Conservation (phyloP, 1,140 invertebrate genomes). For the Scaptomyza graminum region DNA sequence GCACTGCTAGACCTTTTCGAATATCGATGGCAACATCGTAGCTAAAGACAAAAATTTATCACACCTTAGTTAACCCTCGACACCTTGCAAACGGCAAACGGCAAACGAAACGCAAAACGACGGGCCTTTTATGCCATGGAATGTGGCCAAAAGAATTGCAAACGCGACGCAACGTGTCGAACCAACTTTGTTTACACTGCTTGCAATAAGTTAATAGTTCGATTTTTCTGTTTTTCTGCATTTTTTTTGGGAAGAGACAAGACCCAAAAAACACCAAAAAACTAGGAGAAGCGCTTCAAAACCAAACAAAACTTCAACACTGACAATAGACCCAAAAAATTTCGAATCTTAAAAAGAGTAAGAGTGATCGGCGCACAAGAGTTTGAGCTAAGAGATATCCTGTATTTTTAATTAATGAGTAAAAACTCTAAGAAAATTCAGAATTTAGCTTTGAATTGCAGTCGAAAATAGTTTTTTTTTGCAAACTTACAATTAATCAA, state of each 20-base stretch:
- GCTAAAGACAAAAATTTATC: conserved; percentile 73
- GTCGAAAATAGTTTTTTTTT: neutral
- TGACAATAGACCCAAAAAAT: conserved; percentile 34
- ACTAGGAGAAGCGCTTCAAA: conserved; percentile 67
- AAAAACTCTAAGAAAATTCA: neutral
- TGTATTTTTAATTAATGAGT: neutral
- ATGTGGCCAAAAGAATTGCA: conserved; percentile 64
- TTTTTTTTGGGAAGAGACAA: conserved; percentile 42
- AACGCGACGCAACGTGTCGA: conserved; percentile 29
- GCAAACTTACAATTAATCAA: too few relatives aligned
- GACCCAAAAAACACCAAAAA: conserved; percentile 30
- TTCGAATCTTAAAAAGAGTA: conserved; percentile 2
- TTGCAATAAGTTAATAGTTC: conserved; percentile 82
- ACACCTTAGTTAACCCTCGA: conserved; percentile 81
- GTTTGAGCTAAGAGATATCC: neutral
- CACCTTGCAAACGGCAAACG: conserved; percentile 60
- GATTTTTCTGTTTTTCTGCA: conserved; percentile 33
- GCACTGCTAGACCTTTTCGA: conserved; percentile 53
- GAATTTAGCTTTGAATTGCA: neutral
- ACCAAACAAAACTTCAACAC: conserved; percentile 45
- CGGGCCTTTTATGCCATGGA: conserved; percentile 57
- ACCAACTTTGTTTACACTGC: conserved; percentile 63
- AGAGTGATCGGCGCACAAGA: neutral
- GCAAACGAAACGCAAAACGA: conserved; percentile 14
- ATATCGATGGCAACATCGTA: conserved; percentile 63